Percentiles rank a stretch among this genome's conserved stretches.
Conservation (phyloP, 2,113 vertebrate genomes). For the Phyllostomus hastatus region DNA sequence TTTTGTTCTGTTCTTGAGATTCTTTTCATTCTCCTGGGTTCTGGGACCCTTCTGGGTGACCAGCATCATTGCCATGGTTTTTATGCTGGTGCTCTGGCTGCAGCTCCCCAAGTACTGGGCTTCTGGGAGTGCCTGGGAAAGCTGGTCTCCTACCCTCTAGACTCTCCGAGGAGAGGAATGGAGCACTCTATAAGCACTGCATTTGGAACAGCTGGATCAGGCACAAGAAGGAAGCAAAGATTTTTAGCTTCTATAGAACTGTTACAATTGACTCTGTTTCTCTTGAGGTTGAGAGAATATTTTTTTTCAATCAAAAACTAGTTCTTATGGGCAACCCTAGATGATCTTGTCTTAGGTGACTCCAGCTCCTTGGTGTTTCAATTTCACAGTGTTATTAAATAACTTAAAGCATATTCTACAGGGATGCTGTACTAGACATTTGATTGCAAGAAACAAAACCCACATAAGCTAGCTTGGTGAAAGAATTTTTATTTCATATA, state of each 20-base stretch:
- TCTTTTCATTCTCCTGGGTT: background rate
- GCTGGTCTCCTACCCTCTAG: background rate
- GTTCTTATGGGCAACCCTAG: background rate
- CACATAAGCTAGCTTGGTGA: background rate
- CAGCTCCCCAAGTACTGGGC: background rate
- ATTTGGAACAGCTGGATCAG: background rate
- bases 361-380: background rate
- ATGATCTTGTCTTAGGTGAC: background rate
- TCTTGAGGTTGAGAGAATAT: background rate
- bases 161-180: background rate
- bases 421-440: background rate
- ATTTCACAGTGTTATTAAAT: background rate
- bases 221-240: background rate
- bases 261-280: background rate
- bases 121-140: background rate
- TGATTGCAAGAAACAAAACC: background rate
- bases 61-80: background rate
- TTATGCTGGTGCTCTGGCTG: background rate
- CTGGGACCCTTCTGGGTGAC: background rate
- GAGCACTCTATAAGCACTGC: background rate
- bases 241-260: background rate
- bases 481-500: constrained; percentile 1
- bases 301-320: background rate
- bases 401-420: background rate
- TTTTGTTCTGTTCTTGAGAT: background rate